Percentiles rank a stretch among this genome's conserved stretches.
phyloP scores from a whole-genome alignment of 2,888 invertebrate species.

The Aromia moschata region DNA sequence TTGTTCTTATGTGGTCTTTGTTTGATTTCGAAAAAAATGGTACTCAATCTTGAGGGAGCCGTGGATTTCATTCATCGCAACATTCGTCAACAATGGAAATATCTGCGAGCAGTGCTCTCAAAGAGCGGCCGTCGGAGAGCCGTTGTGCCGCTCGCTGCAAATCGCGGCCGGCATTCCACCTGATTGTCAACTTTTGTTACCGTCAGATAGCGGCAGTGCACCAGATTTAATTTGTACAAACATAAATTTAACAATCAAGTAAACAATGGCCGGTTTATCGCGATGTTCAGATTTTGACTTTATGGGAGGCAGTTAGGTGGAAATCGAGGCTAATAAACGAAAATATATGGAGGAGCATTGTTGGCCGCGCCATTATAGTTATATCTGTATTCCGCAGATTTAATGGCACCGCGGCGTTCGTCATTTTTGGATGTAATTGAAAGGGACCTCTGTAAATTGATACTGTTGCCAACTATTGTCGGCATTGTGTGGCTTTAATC shows the following conservation, averaged over 20 bases:
- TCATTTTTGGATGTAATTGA: conserved; percentile 56
- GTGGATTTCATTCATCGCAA: too few species aligned
- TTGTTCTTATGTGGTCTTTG: too few species aligned
- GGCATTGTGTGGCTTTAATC: conserved; percentile 21
- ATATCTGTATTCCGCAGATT: conserved; percentile 57
- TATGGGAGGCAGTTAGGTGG: conserved; percentile 61
- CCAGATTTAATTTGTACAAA: conserved; percentile 65
- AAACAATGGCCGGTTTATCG: conserved; percentile 64
- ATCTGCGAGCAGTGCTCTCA: too few species aligned
- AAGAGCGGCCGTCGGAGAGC: too few species aligned
- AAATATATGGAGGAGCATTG: conserved; percentile 59
- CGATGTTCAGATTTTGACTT: conserved; percentile 64
- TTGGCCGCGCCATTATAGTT: conserved; percentile 53
- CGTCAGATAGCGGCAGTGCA: conserved; percentile 54
- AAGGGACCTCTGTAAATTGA: conserved; percentile 52
- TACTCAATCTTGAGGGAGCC: too few species aligned
- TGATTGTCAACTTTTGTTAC: conserved; percentile 62
- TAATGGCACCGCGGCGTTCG: conserved; percentile 54
- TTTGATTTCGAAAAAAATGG: too few species aligned
- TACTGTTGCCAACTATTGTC: conserved; percentile 40
- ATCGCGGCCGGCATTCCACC: conserved; percentile 44
- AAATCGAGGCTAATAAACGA: conserved; percentile 62
- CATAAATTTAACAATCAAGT: conserved; percentile 65
- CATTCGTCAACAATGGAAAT: too few species aligned
- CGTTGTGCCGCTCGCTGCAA: conserved; percentile 46